Evolutionary conservation across 2,113 vertebrate species (phyloP).

Genomic region (Dendrocopos noguchii): DNA sequence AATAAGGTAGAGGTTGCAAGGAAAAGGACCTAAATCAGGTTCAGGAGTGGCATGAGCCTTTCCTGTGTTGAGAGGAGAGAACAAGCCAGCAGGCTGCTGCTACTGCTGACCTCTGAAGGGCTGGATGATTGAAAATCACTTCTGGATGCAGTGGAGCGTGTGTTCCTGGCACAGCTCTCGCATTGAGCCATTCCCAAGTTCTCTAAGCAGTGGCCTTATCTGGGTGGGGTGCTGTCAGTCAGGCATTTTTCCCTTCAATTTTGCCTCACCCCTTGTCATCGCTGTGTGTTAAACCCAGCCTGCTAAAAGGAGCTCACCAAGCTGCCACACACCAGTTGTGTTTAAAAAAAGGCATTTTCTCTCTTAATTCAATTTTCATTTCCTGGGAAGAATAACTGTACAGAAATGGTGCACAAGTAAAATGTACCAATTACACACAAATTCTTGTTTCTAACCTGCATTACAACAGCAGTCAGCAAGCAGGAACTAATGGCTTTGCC

Average conservation of each 20-base stretch:
- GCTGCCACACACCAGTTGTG: not conserved
- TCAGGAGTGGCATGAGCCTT: constrained; percentile 47
- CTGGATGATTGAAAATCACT: constrained; percentile 42
- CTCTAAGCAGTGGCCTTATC: constrained; percentile 45
- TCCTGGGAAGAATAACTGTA: not conserved
- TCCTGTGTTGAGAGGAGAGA: constrained; percentile 47
- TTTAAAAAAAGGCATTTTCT: not conserved
- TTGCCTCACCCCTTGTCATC: constrained; percentile 24
- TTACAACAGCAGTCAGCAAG: not conserved
- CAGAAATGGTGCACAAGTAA: not conserved
- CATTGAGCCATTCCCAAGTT: constrained; percentile 40
- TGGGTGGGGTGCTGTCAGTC: constrained; percentile 59
- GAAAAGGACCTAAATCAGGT: constrained; percentile 42
- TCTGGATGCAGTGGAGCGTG: not conserved
- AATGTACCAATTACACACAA: not conserved
- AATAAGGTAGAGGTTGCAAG: constrained; percentile 28
- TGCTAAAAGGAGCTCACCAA: not conserved
- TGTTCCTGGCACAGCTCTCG: constrained; percentile 27
- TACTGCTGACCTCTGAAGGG: constrained; percentile 27
- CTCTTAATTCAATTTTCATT: not conserved
- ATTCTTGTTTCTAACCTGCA: not conserved
- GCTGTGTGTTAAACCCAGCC: not conserved
- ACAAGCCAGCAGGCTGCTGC: constrained; percentile 6
- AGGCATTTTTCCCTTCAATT: constrained; percentile 46
- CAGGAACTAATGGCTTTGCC: not conserved